Evolutionary conservation across 1,140 invertebrate genomes (phyloP), one percentile per base, ranked within the genome.

Genomic region (Acromyrmex heyeri): DNA sequence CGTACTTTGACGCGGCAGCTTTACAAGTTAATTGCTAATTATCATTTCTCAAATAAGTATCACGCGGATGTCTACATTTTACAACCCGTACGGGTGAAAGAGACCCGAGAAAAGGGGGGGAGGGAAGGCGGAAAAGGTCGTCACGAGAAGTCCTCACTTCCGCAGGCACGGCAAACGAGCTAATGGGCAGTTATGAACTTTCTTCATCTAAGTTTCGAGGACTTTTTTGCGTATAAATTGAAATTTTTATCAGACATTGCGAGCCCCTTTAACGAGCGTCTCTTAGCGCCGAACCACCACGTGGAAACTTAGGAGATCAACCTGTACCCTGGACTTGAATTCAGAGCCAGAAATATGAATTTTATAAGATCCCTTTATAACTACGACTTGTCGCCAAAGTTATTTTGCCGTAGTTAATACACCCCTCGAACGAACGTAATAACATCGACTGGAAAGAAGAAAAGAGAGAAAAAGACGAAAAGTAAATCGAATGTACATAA

Each of bases 181-280:
- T 93, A 93, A 93, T 93, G 91, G 92, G 86, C 91, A 93, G 93
- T 93, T 93, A 93, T 93, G 92, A 93, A 93, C 92, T 93, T 93
- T 93, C 93, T 93, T 93, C 92, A 93, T 93, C 92, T 92, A 93
- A 93, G 90, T 93, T 93, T 91, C 90, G 78, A 87, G 86, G 81
- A 93, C 87, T 91, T 91, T 87, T 93, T 93, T 89, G 89, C 91
- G 90, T 93, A 93, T 91, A 93, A 93, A 93, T 93, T 93, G 92
- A 93, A 93, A 92, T 93, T 93, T 93, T 93, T 93, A 93, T 93
- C 93, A 91, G 73, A 72, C 85, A 91, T 86, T 91, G 64, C 90
- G 65, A 77, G 85, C 70, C 75, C 82, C 89, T 89, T 92, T 92
- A 91, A 93, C 86, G 88, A 92, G 89, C 78, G 55, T 55, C 69